Evolutionary conservation across 2,113 vertebrate species (phyloP).

Genomic region (Phodopus roborovskii): DNA sequence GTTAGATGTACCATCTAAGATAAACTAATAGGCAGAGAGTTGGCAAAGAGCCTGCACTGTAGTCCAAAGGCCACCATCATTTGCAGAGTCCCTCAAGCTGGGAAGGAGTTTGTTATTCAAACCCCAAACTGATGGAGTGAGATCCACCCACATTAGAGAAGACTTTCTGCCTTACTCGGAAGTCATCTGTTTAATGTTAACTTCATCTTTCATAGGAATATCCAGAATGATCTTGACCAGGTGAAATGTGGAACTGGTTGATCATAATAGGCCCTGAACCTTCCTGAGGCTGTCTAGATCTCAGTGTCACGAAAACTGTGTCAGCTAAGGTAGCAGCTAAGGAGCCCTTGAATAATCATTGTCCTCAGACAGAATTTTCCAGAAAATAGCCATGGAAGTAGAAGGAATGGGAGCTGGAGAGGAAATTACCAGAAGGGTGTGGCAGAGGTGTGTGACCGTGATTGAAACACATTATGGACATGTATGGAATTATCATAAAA

Average conservation of each 20-base stretch:
- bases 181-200: not conserved
- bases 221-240: not conserved
- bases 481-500: too few relatives aligned
- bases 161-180: not conserved
- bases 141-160: not conserved
- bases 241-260: not conserved
- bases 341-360: not conserved
- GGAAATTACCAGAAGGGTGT: not conserved
- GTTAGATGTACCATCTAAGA: not conserved
- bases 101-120: not conserved
- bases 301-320: not conserved
- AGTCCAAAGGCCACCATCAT: not conserved
- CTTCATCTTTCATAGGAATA: slow-evolving; percentile 2
- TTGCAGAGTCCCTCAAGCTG: not conserved
- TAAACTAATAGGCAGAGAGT: not conserved
- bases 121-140: not conserved
- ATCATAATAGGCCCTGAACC: not conserved
- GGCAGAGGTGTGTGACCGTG: not conserved
- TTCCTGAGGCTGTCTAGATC: not conserved
- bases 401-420: not conserved
- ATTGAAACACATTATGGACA: not conserved
- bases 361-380: not conserved
- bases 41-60: not conserved
- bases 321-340: not conserved
- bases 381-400: not conserved